Evolutionary conservation across 1,140 invertebrate species (phyloP), one percentile per base, ranked within the genome.

Genomic region (Dinothrombium tinctorium): DNA sequence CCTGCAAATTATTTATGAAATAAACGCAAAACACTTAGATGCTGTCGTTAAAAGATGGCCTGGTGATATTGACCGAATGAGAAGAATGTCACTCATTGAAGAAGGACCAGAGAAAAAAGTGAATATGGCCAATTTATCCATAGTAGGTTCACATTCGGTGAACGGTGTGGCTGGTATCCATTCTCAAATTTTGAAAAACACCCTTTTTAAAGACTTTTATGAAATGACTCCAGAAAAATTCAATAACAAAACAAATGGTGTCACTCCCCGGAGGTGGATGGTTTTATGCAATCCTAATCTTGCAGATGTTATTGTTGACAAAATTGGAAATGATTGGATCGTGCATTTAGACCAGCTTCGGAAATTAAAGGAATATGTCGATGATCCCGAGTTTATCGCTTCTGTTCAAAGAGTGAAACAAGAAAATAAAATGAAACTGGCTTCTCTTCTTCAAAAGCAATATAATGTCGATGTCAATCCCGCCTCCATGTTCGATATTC

Each of bases 101-200:
- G 87, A 94, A 56, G 80, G 83, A 47, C 83, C 81, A 3, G 86
- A 87, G 39, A 96, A 98, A 57, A 68, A 82, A 44, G 75, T 98
- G 12, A 96, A 98, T 54, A 99, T 99, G 92, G 94, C 92, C 0
- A 74, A 90, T 62, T 64, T 99, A 35, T 78, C 75, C 9, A 86
- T 99, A 51, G 79, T 99, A 41, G 90, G 90, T 31, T 84, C 86
- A 9, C 92, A 99, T 56, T 84, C 81, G 24, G 75, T 98, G 23
- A 99, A 99, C 58, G 94, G 94, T 25, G 94, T 99, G 2, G 94
- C 94, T 2, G 69, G 73, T 37, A 76, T 99, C 40, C 94, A 99
- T 61, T 96, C 92, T 0, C 79, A 96, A 49, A 92, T 99, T 53
- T 69, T 99, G 35, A 94, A 92, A 59, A 64, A 62, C 3, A 69